These are phyloP conservation scores for Coleophora flavipennella DNA, from an alignment of 2,888 invertebrate species.

Conservation along the genomic window DNA sequence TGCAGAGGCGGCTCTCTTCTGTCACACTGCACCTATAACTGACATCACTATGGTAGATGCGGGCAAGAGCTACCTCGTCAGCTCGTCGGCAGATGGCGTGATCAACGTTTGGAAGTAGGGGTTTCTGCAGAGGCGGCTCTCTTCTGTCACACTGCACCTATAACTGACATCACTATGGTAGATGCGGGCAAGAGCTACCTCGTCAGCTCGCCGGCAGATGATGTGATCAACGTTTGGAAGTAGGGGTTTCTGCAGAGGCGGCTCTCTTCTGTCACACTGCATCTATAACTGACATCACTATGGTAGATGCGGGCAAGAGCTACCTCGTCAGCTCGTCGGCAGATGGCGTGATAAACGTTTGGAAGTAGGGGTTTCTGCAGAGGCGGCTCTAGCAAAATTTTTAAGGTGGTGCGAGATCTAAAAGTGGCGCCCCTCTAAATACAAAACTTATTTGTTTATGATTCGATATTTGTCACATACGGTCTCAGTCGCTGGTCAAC, in stretches of 20 bases:
- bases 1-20: too few species aligned
- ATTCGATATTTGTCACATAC: too few species aligned
- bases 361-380: constrained; percentile 89
- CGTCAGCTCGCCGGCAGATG: constrained; percentile 90
- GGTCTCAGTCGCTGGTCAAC: too few species aligned
- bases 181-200: constrained; percentile 84
- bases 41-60: constrained; percentile 87
- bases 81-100: constrained; percentile 91
- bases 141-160: constrained; percentile 78
- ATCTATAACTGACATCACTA: constrained; percentile 87
- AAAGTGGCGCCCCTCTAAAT: too few species aligned
- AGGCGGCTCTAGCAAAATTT: too few species aligned
- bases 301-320: constrained; percentile 84
- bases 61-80: constrained; percentile 85
- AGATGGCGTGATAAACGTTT: constrained; percentile 96
- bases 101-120: constrained; percentile 96
- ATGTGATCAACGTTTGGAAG: constrained; percentile 98
- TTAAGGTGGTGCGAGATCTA: too few species aligned
- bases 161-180: constrained; percentile 89
- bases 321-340: constrained; percentile 89
- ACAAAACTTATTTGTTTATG: too few species aligned
- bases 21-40: constrained; percentile 84
- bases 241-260: too few species aligned
- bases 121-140: too few species aligned
- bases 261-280: constrained; percentile 75